Evolutionary conservation across 2,888 invertebrate species (phyloP), one percentile per base, ranked within the genome.

Genomic region (Biston stratarius): DNA sequence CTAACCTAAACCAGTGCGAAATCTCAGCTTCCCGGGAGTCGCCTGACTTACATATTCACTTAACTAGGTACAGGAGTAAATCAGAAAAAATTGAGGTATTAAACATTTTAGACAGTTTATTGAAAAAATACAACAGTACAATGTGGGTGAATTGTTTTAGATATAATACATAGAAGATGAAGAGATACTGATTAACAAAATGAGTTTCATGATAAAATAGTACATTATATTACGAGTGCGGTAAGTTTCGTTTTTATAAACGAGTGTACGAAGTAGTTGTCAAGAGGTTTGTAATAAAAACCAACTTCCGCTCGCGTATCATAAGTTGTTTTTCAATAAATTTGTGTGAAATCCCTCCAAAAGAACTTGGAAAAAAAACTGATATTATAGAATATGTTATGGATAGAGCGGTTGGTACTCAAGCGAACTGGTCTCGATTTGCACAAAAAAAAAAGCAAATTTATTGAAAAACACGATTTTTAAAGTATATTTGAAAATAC

Each of bases 1-100:
- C 53, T 59, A 14, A 33, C 49, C 59, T 51, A 61, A 7, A 47
- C 47, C 59, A 36, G 63, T 71, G 64, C 69, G 61, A 75, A 85
- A 91, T 91, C 89, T 91, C 82, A 84, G 88, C 90, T 91, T 91
- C 90, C 89, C 90, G 88, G 89, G 76, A 77, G 69, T 73, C 64
- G 42, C 40, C 56, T 47, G 34, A 53, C 57, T 65, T 48, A 24
- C 9, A 67, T 70, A 63, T 45, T 59, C 33, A 68, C 63, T 48
- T 64, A 60, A 40, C 57, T 58, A 71, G 76, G 70, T 67, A 72
- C 66, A 56, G 75, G 71, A 69, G 40, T 47, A n/a, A n/a, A 61
- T 67, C 74, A 81, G 77, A 77, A 81, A 76, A 82, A 75, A 78
- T 61, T 61, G 70, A 76, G 67, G 67, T 78, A 69, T 75, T 63